Base-by-base conservation (phyloP, 2,888 invertebrate genomes). In the Ormia ochracea region DNA sequence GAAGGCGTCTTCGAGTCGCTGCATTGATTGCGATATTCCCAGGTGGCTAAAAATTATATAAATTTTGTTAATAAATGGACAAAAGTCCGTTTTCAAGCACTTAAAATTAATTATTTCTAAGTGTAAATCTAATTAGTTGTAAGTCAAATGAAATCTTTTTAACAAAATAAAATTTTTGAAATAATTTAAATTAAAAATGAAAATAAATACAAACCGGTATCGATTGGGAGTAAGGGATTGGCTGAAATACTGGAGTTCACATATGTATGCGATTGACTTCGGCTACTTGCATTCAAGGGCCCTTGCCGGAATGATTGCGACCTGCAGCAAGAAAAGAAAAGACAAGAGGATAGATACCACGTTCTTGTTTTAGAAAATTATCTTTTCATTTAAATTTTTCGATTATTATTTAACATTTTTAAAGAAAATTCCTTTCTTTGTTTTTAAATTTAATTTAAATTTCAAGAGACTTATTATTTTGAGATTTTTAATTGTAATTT, bases 141-240 rank as follows among this genome's bases (percentile, higher is more conserved):
- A 17, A 61, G 21, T n/a, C 9, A 28, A 50, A 50, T 1, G 2
- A 1, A 56, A 72, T 72, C 78, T 41, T 61, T 41, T 19, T 33
- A 76, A 74, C 17, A 83, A 84, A 85, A 84, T 84, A 77, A 82
- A 81, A 78, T 81, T 81, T 85, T 14, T 6, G 87, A 83, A 83
- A 82, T 79, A 82, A 72, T 83, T 83, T 84, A 85, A 84, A 84
- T 84, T 82, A 83, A 79, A 83, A 54, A 61, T 21, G 1, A 45
- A 56, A 87, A 87, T 84, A 87, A 90, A 89, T 90, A 90, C 90
- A 90, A 93, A 92, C 93, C 93, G 89, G 92, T 93, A 90, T 93
- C 96, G 92, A 96, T 94, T 91, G 96, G 96, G 93, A 96, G 94
- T 93, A 96, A 94, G 91, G 96, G 96, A 92, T 96, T 96, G 91